Percentiles rank a stretch among this genome's conserved stretches.
Conservation (phyloP, 2,888 invertebrate genomes). For the Brachycybe producta region DNA sequence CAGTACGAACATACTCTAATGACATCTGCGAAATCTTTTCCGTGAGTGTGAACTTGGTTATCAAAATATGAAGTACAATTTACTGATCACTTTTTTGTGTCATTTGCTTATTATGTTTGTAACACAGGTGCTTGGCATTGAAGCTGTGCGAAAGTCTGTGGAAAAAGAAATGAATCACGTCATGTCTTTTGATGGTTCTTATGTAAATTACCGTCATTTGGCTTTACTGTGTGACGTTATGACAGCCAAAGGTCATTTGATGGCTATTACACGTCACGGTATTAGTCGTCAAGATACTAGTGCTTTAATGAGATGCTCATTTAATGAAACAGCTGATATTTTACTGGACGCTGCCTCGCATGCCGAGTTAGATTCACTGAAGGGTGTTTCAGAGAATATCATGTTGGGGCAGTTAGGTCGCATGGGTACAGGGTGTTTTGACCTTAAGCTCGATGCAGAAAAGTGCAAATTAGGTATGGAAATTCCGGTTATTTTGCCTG, state of each 20-base stretch:
- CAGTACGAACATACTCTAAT: conserved; percentile 92
- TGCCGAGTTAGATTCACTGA: conserved; percentile 96
- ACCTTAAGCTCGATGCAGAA: conserved; percentile 89
- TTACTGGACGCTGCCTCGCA: conserved; percentile 96
- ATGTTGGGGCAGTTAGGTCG: conserved; percentile 96
- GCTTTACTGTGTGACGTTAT: conserved; percentile 98
- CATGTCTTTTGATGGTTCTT: conserved; percentile 96
- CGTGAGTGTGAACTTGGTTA: conserved; percentile 24
- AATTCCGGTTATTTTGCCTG: conserved; percentile 57
- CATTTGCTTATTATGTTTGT: no score
- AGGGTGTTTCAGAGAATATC: conserved; percentile 98
- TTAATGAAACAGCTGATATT: conserved; percentile 95
- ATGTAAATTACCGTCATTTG: conserved; percentile 98
- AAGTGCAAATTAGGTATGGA: conserved; percentile 98
- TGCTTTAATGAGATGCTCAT: conserved; percentile 98
- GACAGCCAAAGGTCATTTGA: conserved; percentile 99
- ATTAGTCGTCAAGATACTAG: conserved; percentile 98
- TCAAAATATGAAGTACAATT: no score
- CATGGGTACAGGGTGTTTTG: conserved; percentile 96
- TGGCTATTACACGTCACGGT: conserved; percentile 99
- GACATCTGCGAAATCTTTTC: conserved; percentile 99
- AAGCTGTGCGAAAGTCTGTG: conserved; percentile 97
- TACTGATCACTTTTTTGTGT: conserved; percentile 12
- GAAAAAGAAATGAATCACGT: conserved; percentile 99
- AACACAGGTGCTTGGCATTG: conserved; percentile 86